Base-by-base conservation (phyloP, 2,113 vertebrate genomes). In the Phyllostomus hastatus region DNA sequence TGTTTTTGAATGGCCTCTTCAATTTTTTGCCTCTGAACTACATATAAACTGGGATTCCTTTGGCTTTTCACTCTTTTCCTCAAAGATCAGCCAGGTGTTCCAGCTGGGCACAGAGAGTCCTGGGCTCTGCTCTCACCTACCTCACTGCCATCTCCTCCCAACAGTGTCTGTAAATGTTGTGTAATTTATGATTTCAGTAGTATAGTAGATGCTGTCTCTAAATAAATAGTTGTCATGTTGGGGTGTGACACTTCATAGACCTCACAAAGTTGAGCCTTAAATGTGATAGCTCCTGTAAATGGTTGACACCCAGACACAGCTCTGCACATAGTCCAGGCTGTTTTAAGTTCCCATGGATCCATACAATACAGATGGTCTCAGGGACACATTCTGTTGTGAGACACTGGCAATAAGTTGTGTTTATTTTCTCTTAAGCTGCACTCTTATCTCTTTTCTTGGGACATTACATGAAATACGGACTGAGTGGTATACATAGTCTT, bases 241-340 rank as follows among this genome's bases (percentile, higher is more conserved):
- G 86, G 66, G 24, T 84, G 43, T 91, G 67, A 64, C 33, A 93
- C 31, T 78, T 87, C 70, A 41, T 12, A 92, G 80, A 95, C 94
- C 95, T 96, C 69, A 48, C 52, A 16, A 64, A 61, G 87, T 46
- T 64, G 73, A 52, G 46, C 59, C 81, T 90, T 69, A 66, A 52
- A 35, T 67, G 86, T 16, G 28, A 48, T 33, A 52, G 43, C 48
- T 81, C 67, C 33, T 1, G 35, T 7, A 69, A 73, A 67, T 48
- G 35, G 61, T 4, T 64, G 84, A 22, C 64, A 7, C 14, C 17
- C 12, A 2, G 24, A 57, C 54, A 80, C 69, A 35, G 50, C 70
- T 59, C 31, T 64, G 28, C 24, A 70, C 26, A 6, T 22, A 16
- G 15, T 35, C 10, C 8, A 46, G 72, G 80, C 52, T 43, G 81